Percentiles rank a stretch among this genome's conserved stretches.
Evolutionary conservation across 2,797 vertebrate species (phyloP).

Genomic region (Distichodus sexfasciatus): DNA sequence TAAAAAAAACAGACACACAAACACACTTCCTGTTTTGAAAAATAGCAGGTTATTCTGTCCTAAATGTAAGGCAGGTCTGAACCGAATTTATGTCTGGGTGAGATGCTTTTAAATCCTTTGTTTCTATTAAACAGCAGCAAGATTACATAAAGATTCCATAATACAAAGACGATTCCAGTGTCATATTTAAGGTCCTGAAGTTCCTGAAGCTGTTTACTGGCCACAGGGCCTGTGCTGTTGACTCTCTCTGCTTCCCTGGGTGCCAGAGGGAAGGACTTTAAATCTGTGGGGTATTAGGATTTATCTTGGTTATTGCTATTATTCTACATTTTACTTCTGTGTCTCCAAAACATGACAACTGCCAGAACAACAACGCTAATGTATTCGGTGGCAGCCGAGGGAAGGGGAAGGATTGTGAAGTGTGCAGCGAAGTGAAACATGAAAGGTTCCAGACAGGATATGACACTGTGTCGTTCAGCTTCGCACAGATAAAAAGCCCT

Average conservation of each 20-base stretch:
- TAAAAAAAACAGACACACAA: too few relatives aligned
- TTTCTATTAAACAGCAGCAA: too few relatives aligned
- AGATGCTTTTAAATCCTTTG: too few relatives aligned
- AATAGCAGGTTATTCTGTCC: too few relatives aligned
- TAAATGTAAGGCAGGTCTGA: too few relatives aligned
- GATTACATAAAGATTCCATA: too few relatives aligned
- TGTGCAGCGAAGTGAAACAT: slow-evolving; percentile 69
- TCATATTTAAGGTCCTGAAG: background rate
- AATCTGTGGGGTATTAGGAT: slow-evolving; percentile 6
- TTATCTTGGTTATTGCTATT: slow-evolving; percentile 48
- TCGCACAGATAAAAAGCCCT: slow-evolving; percentile 60
- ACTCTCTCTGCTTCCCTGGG: too few relatives aligned
- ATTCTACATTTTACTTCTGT: slow-evolving; percentile 49
- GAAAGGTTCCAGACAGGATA: slow-evolving; percentile 64
- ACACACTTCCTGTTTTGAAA: too few relatives aligned
- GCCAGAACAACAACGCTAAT: slow-evolving; percentile 75
- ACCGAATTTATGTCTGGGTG: too few relatives aligned
- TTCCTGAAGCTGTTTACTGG: background rate
- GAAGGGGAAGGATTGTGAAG: slow-evolving; percentile 65
- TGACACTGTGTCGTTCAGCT: slow-evolving; percentile 70
- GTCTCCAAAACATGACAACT: slow-evolving; percentile 67
- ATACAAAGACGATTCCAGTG: too few relatives aligned
- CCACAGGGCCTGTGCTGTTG: background rate
- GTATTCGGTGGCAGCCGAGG: slow-evolving; percentile 55
- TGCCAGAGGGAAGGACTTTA: background rate